Evolutionary conservation across 2,797 vertebrate genomes (phyloP).

Genomic region (Ispidina picta): DNA sequence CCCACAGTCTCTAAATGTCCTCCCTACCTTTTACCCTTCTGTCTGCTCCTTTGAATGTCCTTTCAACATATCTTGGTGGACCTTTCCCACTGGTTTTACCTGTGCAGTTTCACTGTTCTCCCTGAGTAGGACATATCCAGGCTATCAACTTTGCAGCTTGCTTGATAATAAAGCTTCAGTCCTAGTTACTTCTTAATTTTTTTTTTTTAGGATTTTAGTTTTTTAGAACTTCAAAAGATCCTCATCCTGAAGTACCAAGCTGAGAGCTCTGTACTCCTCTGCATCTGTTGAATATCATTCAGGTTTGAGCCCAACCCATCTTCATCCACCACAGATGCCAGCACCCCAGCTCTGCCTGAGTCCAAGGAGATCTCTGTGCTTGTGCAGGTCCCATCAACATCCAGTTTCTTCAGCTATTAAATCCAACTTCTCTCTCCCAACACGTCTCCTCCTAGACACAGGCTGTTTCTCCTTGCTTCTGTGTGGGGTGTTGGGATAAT

Average conservation of each 20-base stretch:
- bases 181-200: not conserved
- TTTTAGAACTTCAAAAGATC: not conserved
- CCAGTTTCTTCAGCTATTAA: not conserved
- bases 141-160: not conserved
- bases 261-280: not conserved
- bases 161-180: not conserved
- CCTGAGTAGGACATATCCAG: not conserved
- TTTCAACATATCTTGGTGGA: not conserved
- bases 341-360: rapidly evolving
- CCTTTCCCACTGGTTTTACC: not conserved
- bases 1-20: not conserved
- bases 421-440: not conserved
- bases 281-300: not conserved
- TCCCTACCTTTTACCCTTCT: not conserved
- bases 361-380: not conserved
- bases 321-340: not conserved
- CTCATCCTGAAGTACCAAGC: not conserved
- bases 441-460: not conserved
- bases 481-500: not conserved
- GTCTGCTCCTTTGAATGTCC: not conserved
- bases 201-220: not conserved
- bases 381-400: not conserved
- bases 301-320: not conserved
- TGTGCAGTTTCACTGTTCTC: not conserved
- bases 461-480: not conserved